phyloP scores from a whole-genome alignment of 2,113 vertebrate species.

The Rhadina sibilatrix region DNA sequence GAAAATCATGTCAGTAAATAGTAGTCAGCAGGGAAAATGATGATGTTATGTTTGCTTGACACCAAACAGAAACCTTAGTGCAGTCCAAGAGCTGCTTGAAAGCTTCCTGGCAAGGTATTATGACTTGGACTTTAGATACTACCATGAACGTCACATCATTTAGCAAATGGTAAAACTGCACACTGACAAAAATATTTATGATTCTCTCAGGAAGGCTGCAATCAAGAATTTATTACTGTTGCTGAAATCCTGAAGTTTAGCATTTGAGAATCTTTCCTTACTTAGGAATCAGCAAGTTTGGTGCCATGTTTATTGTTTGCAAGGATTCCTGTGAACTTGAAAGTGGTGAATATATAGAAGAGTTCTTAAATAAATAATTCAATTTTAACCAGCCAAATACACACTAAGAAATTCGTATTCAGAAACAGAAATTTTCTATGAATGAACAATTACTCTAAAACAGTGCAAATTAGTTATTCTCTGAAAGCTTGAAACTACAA shows the following conservation, averaged over 20 bases:
- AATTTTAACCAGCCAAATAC: background rate
- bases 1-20: background rate
- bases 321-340: background rate
- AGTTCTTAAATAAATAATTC: background rate
- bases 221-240: background rate
- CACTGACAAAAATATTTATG: background rate
- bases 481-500: background rate
- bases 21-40: background rate
- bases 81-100: background rate
- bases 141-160: accelerated
- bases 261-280: background rate
- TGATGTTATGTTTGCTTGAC: background rate
- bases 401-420: background rate
- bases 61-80: background rate
- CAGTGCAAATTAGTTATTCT: background rate
- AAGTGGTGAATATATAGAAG: background rate
- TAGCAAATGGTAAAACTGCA: background rate
- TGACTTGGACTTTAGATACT: background rate
- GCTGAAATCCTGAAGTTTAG: background rate
- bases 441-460: background rate
- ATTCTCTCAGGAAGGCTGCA: background rate
- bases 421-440: background rate
- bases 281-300: background rate
- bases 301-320: background rate
- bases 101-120: background rate